These are phyloP conservation scores for Microplitis manilae DNA, from an alignment of 2,888 invertebrate species.

Conservation along the genomic window DNA sequence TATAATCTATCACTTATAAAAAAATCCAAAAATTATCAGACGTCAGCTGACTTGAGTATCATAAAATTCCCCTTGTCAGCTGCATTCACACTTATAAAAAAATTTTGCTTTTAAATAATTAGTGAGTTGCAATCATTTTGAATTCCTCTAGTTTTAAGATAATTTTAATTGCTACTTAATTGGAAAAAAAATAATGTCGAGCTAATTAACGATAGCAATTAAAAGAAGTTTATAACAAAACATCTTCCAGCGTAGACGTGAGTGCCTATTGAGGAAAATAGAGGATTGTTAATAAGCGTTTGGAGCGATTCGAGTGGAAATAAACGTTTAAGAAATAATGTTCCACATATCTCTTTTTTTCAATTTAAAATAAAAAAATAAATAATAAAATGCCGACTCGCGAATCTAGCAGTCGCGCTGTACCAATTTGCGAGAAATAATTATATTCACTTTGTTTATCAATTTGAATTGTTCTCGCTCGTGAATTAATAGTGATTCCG, in stretches of 20 bases:
- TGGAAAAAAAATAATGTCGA: constrained; percentile 31
- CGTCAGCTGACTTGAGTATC: too few relatives aligned
- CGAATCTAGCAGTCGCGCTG: background rate
- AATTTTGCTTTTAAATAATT: constrained; percentile 35
- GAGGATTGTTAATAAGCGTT: constrained; percentile 23
- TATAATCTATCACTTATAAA: too few relatives aligned
- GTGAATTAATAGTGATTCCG: background rate
- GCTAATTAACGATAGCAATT: constrained; percentile 35
- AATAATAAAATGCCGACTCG: constrained; percentile 33
- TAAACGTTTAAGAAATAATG: constrained; percentile 42
- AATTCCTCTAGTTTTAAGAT: constrained; percentile 18
- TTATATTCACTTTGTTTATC: constrained; percentile 18
- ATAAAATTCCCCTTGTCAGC: too few relatives aligned
- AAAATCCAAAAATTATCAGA: too few relatives aligned
- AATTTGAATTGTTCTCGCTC: constrained; percentile 23
- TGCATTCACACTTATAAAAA: too few relatives aligned
- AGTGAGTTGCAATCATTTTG: constrained; percentile 24
- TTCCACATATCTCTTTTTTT: constrained; percentile 51
- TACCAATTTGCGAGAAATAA: constrained; percentile 26
- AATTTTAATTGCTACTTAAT: constrained; percentile 34
- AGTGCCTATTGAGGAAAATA: constrained; percentile 41
- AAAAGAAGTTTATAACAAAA: constrained; percentile 27
- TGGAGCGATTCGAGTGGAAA: constrained; percentile 43
- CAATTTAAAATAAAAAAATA: constrained; percentile 33
- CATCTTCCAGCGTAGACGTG: constrained; percentile 32